Evolutionary conservation across 2,888 invertebrate genomes (phyloP), one percentile per base, ranked within the genome.

Genomic region (Druceiella hillmani): DNA sequence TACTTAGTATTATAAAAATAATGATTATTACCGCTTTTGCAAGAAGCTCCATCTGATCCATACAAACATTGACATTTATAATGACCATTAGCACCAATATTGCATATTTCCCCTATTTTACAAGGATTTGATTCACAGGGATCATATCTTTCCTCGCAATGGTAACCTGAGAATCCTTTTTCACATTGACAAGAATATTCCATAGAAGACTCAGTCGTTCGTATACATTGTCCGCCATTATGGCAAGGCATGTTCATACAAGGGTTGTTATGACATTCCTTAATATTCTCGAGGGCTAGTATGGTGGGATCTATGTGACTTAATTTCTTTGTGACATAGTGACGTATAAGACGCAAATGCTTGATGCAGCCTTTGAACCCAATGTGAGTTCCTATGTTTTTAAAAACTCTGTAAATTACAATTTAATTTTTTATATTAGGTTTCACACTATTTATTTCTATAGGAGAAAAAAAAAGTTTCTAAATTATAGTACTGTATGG

Each of bases 351-450:
- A 57, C 77, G 76, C 41, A 87, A 58, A 40, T 77, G 76, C 31
- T 76, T 71, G 37, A 87, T 75, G 59, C 87, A 87, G 1, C 87
- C 87, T 39, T 80, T 75, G 37, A 86, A 73, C 3, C 85, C 85
- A 41, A 75, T 73, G 33, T 66, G 68, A n/a, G 81, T 79, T 15
- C 84, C 84, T 25, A 81, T 76, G 52, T 82, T 81, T 45, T 81
- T 79, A 57, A 74, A 79, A 14, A 83, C 75, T 49, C 83, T 83
- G 63, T 12, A 62, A 55, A n/a, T n/a, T n/a, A n/a, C n/a, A n/a
- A n/a, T n/a, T n/a, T n/a, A n/a, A n/a, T n/a, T n/a, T n/a, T n/a
- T n/a, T n/a, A n/a, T n/a, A n/a, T n/a, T n/a, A n/a, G n/a, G n/a
- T n/a, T n/a, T n/a, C n/a, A n/a, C n/a, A n/a, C n/a, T n/a, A n/a